Evolutionary conservation across 2,888 invertebrate species (phyloP).

Genomic region (Ennomos fuscantarius): DNA sequence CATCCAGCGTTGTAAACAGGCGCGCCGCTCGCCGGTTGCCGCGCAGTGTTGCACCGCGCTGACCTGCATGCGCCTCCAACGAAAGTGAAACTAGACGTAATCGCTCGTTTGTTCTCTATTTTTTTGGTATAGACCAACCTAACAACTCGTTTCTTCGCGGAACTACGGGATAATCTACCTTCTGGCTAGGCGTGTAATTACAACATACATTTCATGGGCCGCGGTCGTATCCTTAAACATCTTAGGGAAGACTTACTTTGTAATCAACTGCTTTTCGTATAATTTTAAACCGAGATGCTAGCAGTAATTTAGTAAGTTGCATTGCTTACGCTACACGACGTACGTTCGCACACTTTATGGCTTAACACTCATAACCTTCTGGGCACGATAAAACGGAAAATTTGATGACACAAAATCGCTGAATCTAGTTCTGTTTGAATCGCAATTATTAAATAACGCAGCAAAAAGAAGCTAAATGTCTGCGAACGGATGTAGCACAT

Average conservation of each 20-base stretch:
- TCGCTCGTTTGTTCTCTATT: constrained; percentile 60
- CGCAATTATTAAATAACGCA: constrained; percentile 46
- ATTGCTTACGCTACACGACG: constrained; percentile 46
- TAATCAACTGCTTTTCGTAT: constrained; percentile 30
- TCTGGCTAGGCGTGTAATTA: background rate
- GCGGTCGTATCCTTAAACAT: constrained; percentile 15
- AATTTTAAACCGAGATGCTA: constrained; percentile 31
- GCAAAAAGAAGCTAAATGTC: constrained; percentile 42
- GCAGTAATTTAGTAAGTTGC: constrained; percentile 55
- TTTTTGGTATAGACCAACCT: constrained; percentile 41
- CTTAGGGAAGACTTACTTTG: constrained; percentile 11
- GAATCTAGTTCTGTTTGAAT: constrained; percentile 32
- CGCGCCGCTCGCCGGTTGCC: constrained; percentile 40
- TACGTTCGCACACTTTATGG: constrained; percentile 51
- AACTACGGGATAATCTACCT: constrained; percentile 15
- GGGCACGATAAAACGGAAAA: constrained; percentile 34
- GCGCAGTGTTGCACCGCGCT: constrained; percentile 59
- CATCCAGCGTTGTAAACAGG: constrained; percentile 5
- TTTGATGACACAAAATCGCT: constrained; percentile 37
- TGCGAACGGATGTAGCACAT: constrained; percentile 81
- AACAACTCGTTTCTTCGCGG: constrained; percentile 37
- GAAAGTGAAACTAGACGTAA: constrained; percentile 76
- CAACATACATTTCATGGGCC: constrained; percentile 6
- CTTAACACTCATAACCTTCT: constrained; percentile 54
- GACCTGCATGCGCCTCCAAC: constrained; percentile 64